Base-by-base conservation (phyloP, 1,140 invertebrate genomes). In the Temnothorax curvispinosus region DNA sequence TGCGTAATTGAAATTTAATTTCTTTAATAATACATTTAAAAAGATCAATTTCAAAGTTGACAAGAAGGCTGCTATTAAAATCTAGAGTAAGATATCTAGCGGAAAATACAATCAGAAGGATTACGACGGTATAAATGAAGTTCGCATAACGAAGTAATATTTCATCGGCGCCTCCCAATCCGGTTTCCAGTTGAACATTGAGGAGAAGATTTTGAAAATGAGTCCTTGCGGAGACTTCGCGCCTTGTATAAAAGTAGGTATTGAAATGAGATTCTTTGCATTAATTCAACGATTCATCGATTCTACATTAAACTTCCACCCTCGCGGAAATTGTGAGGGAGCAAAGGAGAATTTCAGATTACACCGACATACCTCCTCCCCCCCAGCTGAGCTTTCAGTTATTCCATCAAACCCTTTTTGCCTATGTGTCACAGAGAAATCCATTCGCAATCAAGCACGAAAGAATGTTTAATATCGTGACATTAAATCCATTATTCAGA, bases 321-420 rank as follows among this genome's bases (percentile, higher is more conserved):
- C 32, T 52, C 58, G 15, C 32, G 47, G 47, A 67, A 52, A 38
- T 44, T 50, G 60, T 9, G 54, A 54, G 58, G 15, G n/a, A 54
- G 67, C 67, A 58, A 67, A 56, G 50, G 27, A 64, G 60, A 85
- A 50, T 76, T 47, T 74, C 64, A 74, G 74, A 88, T 86, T 78
- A 86, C 41, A 58, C 38, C 27, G 56, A 27, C 35, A 65, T 35
- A 65, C 27, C 27, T 1, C 27, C 27, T 1, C 27, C 27, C 27
- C 27, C 27, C 1, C 72, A 67, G n/a, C 65, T 86, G 27, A 72
- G 82, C 74, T 78, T 84, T 74, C 65, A 67, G 56, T 88, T 88
- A 85, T 78, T 86, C 38, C 82, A 86, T 86, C 56, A 71, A 72
- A 58, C 0, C 4, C 44, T 13, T 27, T 85, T 77, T 50, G 27